Conservation (phyloP, 2,888 invertebrate species). For the Amblyteles armatorius region DNA sequence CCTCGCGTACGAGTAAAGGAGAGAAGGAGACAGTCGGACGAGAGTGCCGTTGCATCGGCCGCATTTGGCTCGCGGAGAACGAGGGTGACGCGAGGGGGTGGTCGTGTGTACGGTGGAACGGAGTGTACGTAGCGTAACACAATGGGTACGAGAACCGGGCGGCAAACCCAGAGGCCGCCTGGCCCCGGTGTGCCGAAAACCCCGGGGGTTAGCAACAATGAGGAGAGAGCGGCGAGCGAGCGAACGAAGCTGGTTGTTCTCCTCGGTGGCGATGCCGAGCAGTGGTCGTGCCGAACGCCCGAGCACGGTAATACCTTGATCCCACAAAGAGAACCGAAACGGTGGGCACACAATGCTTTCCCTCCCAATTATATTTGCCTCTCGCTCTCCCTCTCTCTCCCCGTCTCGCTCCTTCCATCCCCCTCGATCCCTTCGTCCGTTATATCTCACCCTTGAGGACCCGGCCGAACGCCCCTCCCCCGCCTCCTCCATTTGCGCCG, state of each 20-base stretch:
- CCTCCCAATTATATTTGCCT: constrained; percentile 76
- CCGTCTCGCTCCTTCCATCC: constrained; percentile 22
- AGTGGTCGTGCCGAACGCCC: constrained; percentile 65
- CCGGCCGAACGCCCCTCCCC: constrained; percentile 22
- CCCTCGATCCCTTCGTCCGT: constrained; percentile 27
- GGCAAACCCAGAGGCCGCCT: constrained; percentile 31
- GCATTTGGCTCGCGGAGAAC: constrained; percentile 63
- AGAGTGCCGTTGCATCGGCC: constrained; percentile 56
- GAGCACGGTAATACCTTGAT: constrained; percentile 79
- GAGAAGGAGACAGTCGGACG: constrained; percentile 48
- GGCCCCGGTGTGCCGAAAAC: constrained; percentile 50
- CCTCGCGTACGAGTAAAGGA: neutral
- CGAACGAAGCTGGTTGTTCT: constrained; percentile 49
- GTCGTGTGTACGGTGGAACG: neutral
- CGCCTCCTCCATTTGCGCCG: constrained; percentile 44
- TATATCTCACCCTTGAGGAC: constrained; percentile 26
- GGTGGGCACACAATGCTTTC: constrained; percentile 72
- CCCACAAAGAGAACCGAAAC: constrained; percentile 78
- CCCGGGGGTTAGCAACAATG: constrained; percentile 62
- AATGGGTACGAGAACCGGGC: constrained; percentile 58
- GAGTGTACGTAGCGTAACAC: constrained; percentile 30
- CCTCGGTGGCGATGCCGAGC: constrained; percentile 69
- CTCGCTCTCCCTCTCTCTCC: constrained; percentile 33
- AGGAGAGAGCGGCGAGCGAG: constrained; percentile 51
- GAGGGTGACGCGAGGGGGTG: constrained; percentile 29